Conservation (phyloP, 1,140 invertebrate genomes). For the Gerris buenoi region DNA sequence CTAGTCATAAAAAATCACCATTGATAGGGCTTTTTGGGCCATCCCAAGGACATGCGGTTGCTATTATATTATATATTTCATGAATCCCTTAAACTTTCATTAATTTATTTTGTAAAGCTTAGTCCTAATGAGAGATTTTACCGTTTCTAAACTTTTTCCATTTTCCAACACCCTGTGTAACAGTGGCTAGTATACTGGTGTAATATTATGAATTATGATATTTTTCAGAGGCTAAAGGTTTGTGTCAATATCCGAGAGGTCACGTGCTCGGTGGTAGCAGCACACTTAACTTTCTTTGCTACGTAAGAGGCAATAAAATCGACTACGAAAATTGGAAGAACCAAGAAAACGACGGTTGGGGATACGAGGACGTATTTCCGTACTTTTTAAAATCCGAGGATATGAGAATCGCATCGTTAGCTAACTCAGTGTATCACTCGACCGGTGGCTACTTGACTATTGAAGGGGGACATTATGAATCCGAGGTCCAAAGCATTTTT, state of each 20-base stretch:
- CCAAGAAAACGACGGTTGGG: conserved; percentile 39
- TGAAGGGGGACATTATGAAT: conserved; percentile 37
- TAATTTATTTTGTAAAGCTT: too few relatives aligned
- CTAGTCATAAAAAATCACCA: too few relatives aligned
- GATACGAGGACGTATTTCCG: conserved; percentile 39
- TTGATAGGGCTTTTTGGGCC: too few relatives aligned
- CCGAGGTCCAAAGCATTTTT: conserved; percentile 36
- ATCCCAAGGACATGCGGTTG: too few relatives aligned
- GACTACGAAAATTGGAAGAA: conserved; percentile 49
- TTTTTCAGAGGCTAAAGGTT: conserved; percentile 3
- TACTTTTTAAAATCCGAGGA: conserved; percentile 30
- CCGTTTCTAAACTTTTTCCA: too few relatives aligned
- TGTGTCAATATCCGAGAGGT: conserved; percentile 49
- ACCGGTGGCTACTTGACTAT: conserved; percentile 42
- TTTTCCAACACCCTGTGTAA: too few relatives aligned
- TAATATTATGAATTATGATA: too few relatives aligned
- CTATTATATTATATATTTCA: too few relatives aligned
- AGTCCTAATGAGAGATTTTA: too few relatives aligned
- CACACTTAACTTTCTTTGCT: conserved; percentile 67
- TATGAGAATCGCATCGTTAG: not conserved
- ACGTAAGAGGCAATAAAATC: conserved; percentile 48
- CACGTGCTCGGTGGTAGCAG: conserved; percentile 60
- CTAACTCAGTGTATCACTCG: conserved; percentile 39
- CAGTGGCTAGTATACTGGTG: too few relatives aligned
- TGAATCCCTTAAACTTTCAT: too few relatives aligned